These are phyloP conservation scores for Diadema setosum DNA, from an alignment of 35 echinoderm and acorn worm genomes.

Conservation along the genomic window DNA sequence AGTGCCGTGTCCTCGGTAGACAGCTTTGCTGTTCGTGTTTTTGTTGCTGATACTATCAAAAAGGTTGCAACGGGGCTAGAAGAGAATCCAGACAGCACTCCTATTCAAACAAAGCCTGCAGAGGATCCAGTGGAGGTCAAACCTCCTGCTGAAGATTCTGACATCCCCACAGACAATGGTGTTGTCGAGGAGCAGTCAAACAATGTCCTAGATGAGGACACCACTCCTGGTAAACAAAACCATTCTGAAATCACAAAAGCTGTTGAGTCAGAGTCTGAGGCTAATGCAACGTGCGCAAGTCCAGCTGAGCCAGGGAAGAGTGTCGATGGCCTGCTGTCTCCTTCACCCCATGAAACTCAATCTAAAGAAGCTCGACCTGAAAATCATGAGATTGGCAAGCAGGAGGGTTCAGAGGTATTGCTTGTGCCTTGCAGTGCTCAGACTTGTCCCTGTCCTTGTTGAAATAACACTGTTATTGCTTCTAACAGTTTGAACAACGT, in stretches of 20 bases:
- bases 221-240: not conserved
- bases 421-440: too few species aligned
- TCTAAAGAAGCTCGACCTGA: too few species aligned
- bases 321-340: too few species aligned
- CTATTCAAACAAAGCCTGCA: not conserved
- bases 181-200: too few species aligned
- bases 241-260: not conserved
- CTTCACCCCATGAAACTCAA: too few species aligned
- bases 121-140: not conserved
- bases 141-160: not conserved
- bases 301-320: not conserved
- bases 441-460: too few species aligned
- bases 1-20: not conserved
- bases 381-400: too few species aligned
- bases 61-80: not conserved
- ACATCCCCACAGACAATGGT: not conserved
- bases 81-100: not conserved
- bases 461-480: too few species aligned
- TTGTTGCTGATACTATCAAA: not conserved
- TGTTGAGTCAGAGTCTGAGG: not conserved
- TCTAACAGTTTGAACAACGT: too few species aligned
- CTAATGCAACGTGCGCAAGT: not conserved
- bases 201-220: not conserved
- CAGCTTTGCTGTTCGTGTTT: not conserved
- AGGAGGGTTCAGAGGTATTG: too few species aligned